A percentile compares a stretch with the other conserved stretches of the same genome.
Evolutionary conservation across 2,113 vertebrate species (phyloP).

Genomic region (Boleophthalmus pectinirostris): DNA sequence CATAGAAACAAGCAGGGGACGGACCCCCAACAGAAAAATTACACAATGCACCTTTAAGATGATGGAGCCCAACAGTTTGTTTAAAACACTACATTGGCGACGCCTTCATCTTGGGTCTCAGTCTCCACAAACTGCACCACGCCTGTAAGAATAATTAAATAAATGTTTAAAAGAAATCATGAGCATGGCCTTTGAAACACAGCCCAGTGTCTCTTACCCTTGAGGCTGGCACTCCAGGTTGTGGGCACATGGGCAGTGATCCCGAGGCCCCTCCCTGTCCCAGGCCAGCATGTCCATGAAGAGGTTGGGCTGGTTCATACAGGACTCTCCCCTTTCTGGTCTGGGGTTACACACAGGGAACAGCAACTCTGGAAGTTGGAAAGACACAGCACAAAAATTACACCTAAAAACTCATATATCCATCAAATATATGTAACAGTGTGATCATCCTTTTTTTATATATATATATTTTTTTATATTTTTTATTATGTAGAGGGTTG

Average conservation of each 20-base stretch:
- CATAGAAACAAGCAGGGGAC: too few relatives aligned
- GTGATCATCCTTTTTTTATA: neutral
- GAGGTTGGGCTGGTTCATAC: slow-evolving; percentile 80
- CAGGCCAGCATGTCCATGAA: slow-evolving; percentile 89
- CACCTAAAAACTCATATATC: neutral
- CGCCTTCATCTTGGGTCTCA: neutral
- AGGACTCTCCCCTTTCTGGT: slow-evolving; percentile 80
- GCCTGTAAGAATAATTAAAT: slow-evolving; percentile 41
- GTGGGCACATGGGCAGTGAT: slow-evolving; percentile 84
- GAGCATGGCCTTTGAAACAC: neutral
- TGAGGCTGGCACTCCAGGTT: slow-evolving; percentile 83
- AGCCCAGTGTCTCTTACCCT: slow-evolving; percentile 73
- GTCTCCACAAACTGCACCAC: slow-evolving; percentile 60
- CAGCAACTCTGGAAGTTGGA: slow-evolving; percentile 78
- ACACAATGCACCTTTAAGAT: neutral
- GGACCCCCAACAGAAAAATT: too few relatives aligned
- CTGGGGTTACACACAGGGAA: slow-evolving; percentile 90
- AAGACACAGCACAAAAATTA: neutral
- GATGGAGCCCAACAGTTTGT: slow-evolving; percentile 1
- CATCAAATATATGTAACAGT: neutral
- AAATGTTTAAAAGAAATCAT: neutral
- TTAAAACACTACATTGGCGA: neutral
- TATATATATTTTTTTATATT: too few relatives aligned
- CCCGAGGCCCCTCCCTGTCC: slow-evolving; percentile 86
- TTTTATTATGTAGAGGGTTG: too few relatives aligned